Percentiles rank a stretch among this genome's conserved stretches.
Conservation (phyloP, 2,888 invertebrate genomes). For the Apeira syringaria region DNA sequence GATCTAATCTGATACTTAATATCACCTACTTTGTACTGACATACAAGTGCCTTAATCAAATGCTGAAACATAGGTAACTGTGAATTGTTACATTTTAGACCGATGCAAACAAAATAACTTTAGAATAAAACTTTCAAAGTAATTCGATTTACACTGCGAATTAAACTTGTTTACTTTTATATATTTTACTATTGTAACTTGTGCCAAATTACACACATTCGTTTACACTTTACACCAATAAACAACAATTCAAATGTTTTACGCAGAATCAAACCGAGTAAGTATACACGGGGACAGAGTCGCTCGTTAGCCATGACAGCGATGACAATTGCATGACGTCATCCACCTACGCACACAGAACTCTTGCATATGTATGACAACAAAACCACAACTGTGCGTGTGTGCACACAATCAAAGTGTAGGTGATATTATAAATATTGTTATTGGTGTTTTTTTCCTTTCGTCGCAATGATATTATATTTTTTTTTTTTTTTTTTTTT, state of each 20-base stretch:
- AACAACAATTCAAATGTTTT: slow-evolving; percentile 37
- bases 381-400: slow-evolving; percentile 57
- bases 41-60: too few species aligned
- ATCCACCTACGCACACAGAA: slow-evolving; percentile 39
- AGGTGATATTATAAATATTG: slow-evolving; percentile 35
- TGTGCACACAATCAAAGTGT: slow-evolving; percentile 48
- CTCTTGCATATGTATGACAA: slow-evolving; percentile 44
- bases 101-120: too few species aligned
- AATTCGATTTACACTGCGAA: too few species aligned
- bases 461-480: too few species aligned
- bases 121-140: too few species aligned
- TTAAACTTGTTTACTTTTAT: too few species aligned
- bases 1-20: too few species aligned
- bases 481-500: too few species aligned
- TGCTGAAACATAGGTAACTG: too few species aligned
- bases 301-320: slow-evolving; percentile 76
- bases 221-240: slow-evolving; percentile 18
- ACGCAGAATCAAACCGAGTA: slow-evolving; percentile 39
- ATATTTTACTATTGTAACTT: too few species aligned
- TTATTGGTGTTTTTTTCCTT: slow-evolving; percentile 19
- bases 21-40: too few species aligned
- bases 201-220: slow-evolving; percentile 1
- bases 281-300: slow-evolving; percentile 61
- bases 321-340: slow-evolving; percentile 80
- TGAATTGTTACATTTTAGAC: too few species aligned